These are phyloP conservation scores for Acanthurus leucopareius DNA, from an alignment of 2,797 vertebrate genomes.

Conservation along the genomic window DNA sequence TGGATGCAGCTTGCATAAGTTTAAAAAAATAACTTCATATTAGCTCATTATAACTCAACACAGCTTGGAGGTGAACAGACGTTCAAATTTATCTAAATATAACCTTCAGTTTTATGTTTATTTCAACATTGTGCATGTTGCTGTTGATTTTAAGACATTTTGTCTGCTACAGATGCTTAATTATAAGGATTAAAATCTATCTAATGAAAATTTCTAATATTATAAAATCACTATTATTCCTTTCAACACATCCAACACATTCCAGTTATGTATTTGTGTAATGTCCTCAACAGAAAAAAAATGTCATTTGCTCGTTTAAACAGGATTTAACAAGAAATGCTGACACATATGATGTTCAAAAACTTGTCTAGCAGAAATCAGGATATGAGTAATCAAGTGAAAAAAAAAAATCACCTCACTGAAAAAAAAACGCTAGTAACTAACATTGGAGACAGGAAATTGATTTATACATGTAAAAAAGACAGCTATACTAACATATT, in stretches of 20 bases:
- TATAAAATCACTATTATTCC: not conserved
- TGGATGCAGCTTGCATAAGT: not conserved
- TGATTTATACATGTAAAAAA: too few relatives aligned
- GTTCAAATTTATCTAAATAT: not conserved
- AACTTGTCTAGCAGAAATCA: slow-evolving; percentile 29
- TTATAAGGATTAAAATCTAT: not conserved
- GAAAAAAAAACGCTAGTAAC: too few relatives aligned
- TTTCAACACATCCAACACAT: not conserved
- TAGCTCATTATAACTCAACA: not conserved
- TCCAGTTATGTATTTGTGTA: too few relatives aligned
- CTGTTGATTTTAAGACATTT: not conserved
- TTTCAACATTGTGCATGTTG: not conserved
- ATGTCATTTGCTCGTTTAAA: not conserved
- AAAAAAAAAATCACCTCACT: not conserved
- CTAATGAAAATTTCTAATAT: not conserved
- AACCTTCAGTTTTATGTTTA: not conserved
- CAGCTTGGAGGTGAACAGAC: not conserved
- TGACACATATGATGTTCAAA: slow-evolving; percentile 58
- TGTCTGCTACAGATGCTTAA: slow-evolving; percentile 31
- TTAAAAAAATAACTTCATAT: too few relatives aligned
- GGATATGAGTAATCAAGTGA: slow-evolving; percentile 43
- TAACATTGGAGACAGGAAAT: too few relatives aligned
- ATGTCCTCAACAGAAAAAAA: not conserved
- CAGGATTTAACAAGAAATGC: slow-evolving; percentile 44
- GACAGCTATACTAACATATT: too few relatives aligned